phyloP scores from a whole-genome alignment of 2,888 invertebrate species.

The Caenorhabditis uteleia region DNA sequence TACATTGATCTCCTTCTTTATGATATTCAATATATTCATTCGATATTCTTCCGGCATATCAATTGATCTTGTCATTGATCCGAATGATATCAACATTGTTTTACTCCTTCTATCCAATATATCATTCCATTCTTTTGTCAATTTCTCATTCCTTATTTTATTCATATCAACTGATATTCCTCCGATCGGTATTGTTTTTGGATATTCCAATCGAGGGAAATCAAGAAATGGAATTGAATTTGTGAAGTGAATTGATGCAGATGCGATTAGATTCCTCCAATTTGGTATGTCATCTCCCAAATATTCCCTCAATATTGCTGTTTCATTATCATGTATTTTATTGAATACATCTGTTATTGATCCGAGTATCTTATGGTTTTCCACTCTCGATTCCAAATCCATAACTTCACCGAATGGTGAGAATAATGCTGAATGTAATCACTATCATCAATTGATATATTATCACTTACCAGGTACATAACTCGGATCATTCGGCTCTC shows the following conservation, averaged over 20 bases:
- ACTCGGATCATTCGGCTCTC: slow-evolving; percentile 19
- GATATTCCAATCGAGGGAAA: slow-evolving; percentile 30
- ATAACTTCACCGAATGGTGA: not conserved
- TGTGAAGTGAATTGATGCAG: slow-evolving; percentile 19
- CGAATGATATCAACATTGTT: slow-evolving; percentile 25
- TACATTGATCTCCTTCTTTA: slow-evolving; percentile 9
- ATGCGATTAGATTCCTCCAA: slow-evolving; percentile 19
- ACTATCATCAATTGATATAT: no score
- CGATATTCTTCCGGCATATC: slow-evolving; percentile 10
- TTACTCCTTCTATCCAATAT: slow-evolving; percentile 4
- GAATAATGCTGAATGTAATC: no score
- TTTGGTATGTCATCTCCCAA: slow-evolving; percentile 9
- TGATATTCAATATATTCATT: slow-evolving; percentile 5
- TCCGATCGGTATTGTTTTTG: slow-evolving; percentile 34
- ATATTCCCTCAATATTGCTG: slow-evolving; percentile 1
- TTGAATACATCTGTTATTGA: no score
- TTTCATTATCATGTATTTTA: slow-evolving; percentile 18
- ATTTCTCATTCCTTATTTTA: slow-evolving; percentile 5
- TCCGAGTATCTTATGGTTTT: no score
- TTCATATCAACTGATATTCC: slow-evolving; percentile 33
- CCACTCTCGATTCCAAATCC: no score
- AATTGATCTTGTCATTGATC: slow-evolving; percentile 5
- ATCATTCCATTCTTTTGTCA: slow-evolving; percentile 3
- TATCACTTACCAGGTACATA: no score
- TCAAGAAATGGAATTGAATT: slow-evolving; percentile 37